Conservation (phyloP, 1,140 invertebrate species). For the Zaprionus inermis region DNA sequence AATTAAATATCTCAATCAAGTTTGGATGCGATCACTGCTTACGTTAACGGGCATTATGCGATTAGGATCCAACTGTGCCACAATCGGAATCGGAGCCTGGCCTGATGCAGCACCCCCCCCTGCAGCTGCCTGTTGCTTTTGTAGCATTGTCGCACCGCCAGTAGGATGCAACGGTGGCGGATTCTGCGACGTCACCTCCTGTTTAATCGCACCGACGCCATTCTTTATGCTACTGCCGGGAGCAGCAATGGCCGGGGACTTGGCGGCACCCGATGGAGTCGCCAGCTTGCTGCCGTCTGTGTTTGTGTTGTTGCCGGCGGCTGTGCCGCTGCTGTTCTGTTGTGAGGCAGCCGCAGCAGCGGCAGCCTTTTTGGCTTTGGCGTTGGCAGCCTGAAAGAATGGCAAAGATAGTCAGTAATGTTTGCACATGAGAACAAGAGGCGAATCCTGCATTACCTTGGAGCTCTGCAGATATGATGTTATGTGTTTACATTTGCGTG, state of each 20-base stretch:
- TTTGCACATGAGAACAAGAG: neutral
- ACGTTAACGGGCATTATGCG: slow-evolving; percentile 84
- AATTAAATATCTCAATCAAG: slow-evolving; percentile 24
- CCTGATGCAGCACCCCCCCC: slow-evolving; percentile 20
- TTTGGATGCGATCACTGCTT: slow-evolving; percentile 13
- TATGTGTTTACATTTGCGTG: slow-evolving; percentile 26
- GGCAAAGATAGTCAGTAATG: slow-evolving; percentile 11
- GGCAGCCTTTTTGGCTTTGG: slow-evolving; percentile 82
- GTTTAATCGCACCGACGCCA: slow-evolving; percentile 63
- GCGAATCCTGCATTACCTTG: slow-evolving; percentile 63
- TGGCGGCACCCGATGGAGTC: slow-evolving; percentile 13
- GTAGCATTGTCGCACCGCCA: slow-evolving; percentile 57
- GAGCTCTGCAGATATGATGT: slow-evolving; percentile 58
- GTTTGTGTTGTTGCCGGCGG: slow-evolving; percentile 20
- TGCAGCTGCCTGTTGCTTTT: slow-evolving; percentile 70
- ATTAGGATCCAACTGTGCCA: slow-evolving; percentile 82
- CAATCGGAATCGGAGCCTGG: slow-evolving; percentile 79
- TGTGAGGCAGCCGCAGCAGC: slow-evolving; percentile 73
- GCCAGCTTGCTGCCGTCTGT: slow-evolving; percentile 28
- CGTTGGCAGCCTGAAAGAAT: slow-evolving; percentile 70
- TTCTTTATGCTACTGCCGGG: slow-evolving; percentile 58
- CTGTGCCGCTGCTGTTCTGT: slow-evolving; percentile 35
- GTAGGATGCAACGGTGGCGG: slow-evolving; percentile 78
- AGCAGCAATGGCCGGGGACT: slow-evolving; percentile 33
- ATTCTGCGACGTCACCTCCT: slow-evolving; percentile 81